Base-by-base conservation (phyloP, 2,888 invertebrate genomes). In the Drosophila limbata region DNA sequence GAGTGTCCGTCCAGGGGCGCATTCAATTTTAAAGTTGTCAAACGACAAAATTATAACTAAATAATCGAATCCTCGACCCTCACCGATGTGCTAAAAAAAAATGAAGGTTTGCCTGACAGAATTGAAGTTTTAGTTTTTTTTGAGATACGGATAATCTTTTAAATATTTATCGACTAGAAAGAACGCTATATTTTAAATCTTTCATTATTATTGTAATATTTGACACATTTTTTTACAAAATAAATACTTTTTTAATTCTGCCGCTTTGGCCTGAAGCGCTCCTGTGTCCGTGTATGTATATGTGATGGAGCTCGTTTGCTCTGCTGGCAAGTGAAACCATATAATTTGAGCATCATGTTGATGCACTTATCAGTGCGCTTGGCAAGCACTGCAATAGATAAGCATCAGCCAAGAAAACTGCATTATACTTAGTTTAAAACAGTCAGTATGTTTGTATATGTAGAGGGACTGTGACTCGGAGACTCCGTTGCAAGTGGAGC, bases 311-410 rank as follows among this genome's bases (percentile, higher is more conserved):
- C 80, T 80, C 68, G 69, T 75, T 84, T 60, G 52, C 64, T 52
- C 56, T 45, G 62, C 60, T 68, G 59, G 75, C 74, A 72, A 75
- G 56, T 60, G 62, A 76, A 75, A 67, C 82, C 88, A 85, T 85
- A 85, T 88, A 85, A 88, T 85, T 85, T 87, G 81, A 88, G 77
- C 83, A 77, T 83, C 77, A 85, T 87, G 77, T 79, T 83, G 83
- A 73, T 79, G 88, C 83, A 84, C 88, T 84, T 84, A 84, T 84
- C 88, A 85, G 80, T 65, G 70, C 68, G 75, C 69, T 86, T 78
- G 79, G 67, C 86, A 86, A 84, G 75, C 77, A 73, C 64, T 73
- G 72, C 70, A 25, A 68, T 76, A 80, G 80, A 80, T 84, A 84
- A 84, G 76, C 82, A 84, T 82, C 80, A 35, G 69, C 55, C 56